These are phyloP conservation scores for Macaca fascicularis DNA, from an alignment of 2,113 vertebrate species.

Conservation along the genomic window T2T-MFA8v1.1 NC_088388.1:49629001-49629500, in stretches of 20 bases:
- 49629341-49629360: background rate
- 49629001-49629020: slow-evolving; percentile 47
- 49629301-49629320: slow-evolving; percentile 37
- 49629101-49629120: background rate
- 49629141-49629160: background rate
- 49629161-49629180: background rate
- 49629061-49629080: background rate
- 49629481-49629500: slow-evolving; percentile 80
- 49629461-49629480: slow-evolving; percentile 77
- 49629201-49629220: slow-evolving; percentile 35
- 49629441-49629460: slow-evolving; percentile 65
- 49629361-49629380: slow-evolving; percentile 53
- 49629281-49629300: background rate
- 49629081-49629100: background rate
- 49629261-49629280: slow-evolving; percentile 15
- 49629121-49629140: background rate
- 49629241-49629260: slow-evolving; percentile 26
- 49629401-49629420: slow-evolving; percentile 65
- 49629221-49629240: slow-evolving; percentile 5
- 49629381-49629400: slow-evolving; percentile 49
- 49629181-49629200: slow-evolving; percentile 39
- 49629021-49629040: background rate
- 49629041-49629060: background rate
- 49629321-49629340: slow-evolving; percentile 9
- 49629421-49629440: slow-evolving; percentile 57